Evolutionary conservation across 2,888 invertebrate species (phyloP), one percentile per base, ranked within the genome.

Genomic region (Lasioglossum morio): DNA sequence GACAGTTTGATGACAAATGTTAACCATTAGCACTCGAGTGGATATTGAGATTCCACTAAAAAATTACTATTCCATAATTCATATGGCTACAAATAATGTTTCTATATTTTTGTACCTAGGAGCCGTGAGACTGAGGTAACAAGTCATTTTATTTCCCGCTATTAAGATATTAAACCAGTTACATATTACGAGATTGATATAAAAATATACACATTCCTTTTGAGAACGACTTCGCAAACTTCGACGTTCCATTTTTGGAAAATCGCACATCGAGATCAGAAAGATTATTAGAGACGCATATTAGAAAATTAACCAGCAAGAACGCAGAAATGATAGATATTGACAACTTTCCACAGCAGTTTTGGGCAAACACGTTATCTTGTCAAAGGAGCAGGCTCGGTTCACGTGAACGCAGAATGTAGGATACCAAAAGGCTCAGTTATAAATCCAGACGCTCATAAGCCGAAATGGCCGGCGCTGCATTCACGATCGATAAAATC

Each of bases 401-500:
- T 40, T n/a, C 66, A 23, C 5, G 37, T 48, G 63, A 66, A 30
- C 27, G 73, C 43, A 80, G 72, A 72, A 16, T 53, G 74, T 48
- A 46, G 66, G 73, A 81, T 60, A 73, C n/a, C 30, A 30, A 57
- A 37, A 77, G 70, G 77, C 79, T 43, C 37, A 86, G 84, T 89
- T 89, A 86, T 91, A 91, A 91, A 91, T 91, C 85, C 79, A 79
- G 77, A 57, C 84, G 82, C 82, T 91, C 90, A 87, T 87, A 90
- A 90, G 90, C 89, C 85, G 82, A 85, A 79, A 82, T 82, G 82
- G 73, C 80, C 82, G 76, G 76, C 87, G 84, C 81, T 85, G 89
- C 90, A 85, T 90, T 91, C 91, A 91, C 92, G 90, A 91, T 91
- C 92, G 91, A 91, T 91, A 91, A 91, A 91, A 91, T 91, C 90